Base-by-base conservation (phyloP, 1,140 invertebrate species). In the Rhopalosiphum padi region DNA sequence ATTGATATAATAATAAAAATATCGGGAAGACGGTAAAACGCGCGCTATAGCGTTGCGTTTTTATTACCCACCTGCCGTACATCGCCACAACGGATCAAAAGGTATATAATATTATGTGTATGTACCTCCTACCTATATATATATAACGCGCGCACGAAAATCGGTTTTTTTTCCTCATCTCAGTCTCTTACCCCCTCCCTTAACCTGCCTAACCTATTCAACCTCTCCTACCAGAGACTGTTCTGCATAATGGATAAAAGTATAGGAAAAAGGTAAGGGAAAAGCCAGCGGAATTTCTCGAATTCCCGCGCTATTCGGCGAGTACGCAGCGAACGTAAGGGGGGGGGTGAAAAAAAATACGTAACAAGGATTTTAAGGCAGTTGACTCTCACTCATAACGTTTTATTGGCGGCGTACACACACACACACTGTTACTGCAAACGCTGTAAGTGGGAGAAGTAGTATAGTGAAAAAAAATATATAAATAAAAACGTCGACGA, bases 331-430 rank as follows among this genome's bases (percentile, higher is more conserved):
- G n/a, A 4, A 25, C 35, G 41, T 30, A 77, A 23, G 11, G 11
- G 0, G n/a, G 9, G 30, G n/a, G 9, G 30, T 30, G 68, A 30
- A 18, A 77, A 46, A 83, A 86, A 53, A 86, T 77, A 77, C 60
- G 25, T 53, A 86, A 86, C 77, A 55, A 93, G 48, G 77, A 86
- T 93, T 93, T 93, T 86, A 86, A 93, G 82, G 46, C 91, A 93
- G 91, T 93, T 43, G 77, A 68, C 55, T 51, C 35, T 86, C n/a
- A 37, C 77, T 48, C 60, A 53, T 53, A 93, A 93, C 82, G 91
- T 93, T 93, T 85, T 85, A 86, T 82, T 83, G 82, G 91, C 46
- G 89, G 53, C 55, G 55, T 46, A 48, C 15, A 51, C 21, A 22
- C 21, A 88, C 18, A 23, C 25, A 88, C 48, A 48, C 30, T 35